These are phyloP conservation scores for Litoditis marina DNA, from an alignment of 2,888 invertebrate species.

Conservation along the genomic window DNA sequence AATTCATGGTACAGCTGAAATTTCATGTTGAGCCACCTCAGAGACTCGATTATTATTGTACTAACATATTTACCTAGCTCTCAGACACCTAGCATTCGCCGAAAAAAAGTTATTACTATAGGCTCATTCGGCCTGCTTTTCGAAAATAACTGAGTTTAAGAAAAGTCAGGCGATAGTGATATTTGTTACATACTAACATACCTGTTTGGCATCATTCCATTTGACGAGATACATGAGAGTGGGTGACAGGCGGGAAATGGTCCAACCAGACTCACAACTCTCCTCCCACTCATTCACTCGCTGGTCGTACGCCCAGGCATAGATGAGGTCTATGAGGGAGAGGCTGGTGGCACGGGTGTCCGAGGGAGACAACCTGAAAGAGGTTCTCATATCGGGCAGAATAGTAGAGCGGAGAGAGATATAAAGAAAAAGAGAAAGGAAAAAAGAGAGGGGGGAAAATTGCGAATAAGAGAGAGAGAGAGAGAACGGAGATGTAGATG, in stretches of 20 bases:
- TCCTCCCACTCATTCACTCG: constrained; percentile 76
- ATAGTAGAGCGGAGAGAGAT: no score
- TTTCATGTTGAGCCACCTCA: no score
- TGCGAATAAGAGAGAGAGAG: no score
- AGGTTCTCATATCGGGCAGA: background rate
- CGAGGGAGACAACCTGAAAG: constrained; percentile 16
- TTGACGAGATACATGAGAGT: constrained; percentile 77
- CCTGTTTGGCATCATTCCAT: constrained; percentile 14
- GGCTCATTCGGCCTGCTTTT: background rate
- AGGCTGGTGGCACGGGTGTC: constrained; percentile 29
- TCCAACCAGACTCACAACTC: constrained; percentile 69
- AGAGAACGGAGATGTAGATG: no score
- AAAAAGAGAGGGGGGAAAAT: no score
- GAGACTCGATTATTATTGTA: background rate
- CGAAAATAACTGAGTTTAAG: background rate
- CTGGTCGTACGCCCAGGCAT: constrained; percentile 78
- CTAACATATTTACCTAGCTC: background rate
- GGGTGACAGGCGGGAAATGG: constrained; percentile 77
- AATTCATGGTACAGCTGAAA: no score
- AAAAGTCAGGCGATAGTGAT: background rate
- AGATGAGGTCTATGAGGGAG: constrained; percentile 78
- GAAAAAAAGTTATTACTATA: background rate
- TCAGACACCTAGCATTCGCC: background rate
- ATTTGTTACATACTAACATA: no score
- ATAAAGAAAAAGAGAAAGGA: no score